Percentiles rank a stretch among this genome's conserved stretches.
These are phyloP conservation scores for Amiota mariae DNA, from an alignment of 2,888 invertebrate species.

Conservation along the genomic window DNA sequence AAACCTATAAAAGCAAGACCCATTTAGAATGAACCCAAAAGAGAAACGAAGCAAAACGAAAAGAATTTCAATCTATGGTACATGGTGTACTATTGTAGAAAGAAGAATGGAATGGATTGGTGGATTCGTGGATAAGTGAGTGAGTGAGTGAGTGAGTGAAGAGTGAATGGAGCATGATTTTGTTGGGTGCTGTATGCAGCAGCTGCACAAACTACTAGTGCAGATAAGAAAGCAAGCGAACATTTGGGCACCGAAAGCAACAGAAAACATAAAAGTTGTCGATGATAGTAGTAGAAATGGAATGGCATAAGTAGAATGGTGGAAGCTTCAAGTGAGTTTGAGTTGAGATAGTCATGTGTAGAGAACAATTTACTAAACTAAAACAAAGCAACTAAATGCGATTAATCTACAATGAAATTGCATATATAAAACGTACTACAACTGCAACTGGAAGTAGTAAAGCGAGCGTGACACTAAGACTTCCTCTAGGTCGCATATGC, in stretches of 20 bases:
- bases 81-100: not conserved
- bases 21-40: constrained; percentile 35
- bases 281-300: not conserved
- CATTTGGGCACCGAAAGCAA: constrained; percentile 10
- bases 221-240: constrained; percentile 9
- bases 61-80: constrained; percentile 16
- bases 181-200: not conserved
- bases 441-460: not conserved
- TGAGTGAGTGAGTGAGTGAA: not conserved
- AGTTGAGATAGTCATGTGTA: constrained; percentile 9
- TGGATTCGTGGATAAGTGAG: too few species aligned
- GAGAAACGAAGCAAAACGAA: constrained; percentile 33
- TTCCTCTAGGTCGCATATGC: constrained; percentile 16
- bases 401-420: not conserved
- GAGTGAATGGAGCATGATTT: not conserved
- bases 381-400: constrained; percentile 7
- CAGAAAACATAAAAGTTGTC: not conserved
- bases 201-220: constrained; percentile 12
- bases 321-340: not conserved
- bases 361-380: constrained; percentile 3
- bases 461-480: not conserved
- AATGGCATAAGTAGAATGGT: constrained; percentile 10
- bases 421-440: not conserved
- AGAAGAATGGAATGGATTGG: too few species aligned
- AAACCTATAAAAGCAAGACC: constrained; percentile 40